Percentiles rank a stretch among this genome's conserved stretches.
phyloP scores from a whole-genome alignment of 2,797 vertebrate genomes.

The Schizopygopsis pylzovi region DNA sequence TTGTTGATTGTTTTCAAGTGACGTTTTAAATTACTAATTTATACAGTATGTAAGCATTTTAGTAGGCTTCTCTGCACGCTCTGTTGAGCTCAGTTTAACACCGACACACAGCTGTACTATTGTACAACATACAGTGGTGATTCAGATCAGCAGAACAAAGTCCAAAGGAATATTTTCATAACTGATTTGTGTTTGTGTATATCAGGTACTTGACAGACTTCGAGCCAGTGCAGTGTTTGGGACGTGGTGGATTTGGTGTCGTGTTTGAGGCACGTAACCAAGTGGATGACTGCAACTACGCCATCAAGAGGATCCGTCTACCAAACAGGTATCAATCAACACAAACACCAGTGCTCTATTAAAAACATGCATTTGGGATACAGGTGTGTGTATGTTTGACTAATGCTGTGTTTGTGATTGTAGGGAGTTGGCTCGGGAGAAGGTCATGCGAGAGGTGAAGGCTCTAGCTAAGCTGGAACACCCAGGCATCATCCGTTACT shows the following conservation, averaged over 20 bases:
- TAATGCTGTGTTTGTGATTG: slow-evolving; percentile 28
- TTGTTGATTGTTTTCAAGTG: slow-evolving; percentile 28
- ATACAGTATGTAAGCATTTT: neutral
- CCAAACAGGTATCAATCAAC: slow-evolving; percentile 87
- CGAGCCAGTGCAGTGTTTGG: slow-evolving; percentile 96
- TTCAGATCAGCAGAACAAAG: neutral
- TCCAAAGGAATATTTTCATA: neutral
- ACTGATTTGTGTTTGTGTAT: slow-evolving; percentile 14
- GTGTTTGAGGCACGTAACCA: slow-evolving; percentile 98
- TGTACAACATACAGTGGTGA: neutral
- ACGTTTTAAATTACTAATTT: neutral
- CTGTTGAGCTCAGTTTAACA: neutral
- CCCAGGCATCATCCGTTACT: slow-evolving; percentile 96
- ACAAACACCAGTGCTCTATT: neutral
- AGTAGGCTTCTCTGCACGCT: neutral
- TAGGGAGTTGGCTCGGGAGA: slow-evolving; percentile 94
- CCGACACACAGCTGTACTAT: neutral
- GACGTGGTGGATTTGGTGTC: slow-evolving; percentile 95
- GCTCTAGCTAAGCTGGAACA: slow-evolving; percentile 97
- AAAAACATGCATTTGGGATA: neutral
- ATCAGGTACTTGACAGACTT: slow-evolving; percentile 95
- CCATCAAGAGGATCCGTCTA: slow-evolving; percentile 97
- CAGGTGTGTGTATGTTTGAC: slow-evolving; percentile 21
- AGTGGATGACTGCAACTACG: slow-evolving; percentile 98
- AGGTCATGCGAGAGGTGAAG: slow-evolving; percentile 98